Percentiles rank a stretch among this genome's conserved stretches.
These are phyloP conservation scores for Stegana nigrithorax DNA, from an alignment of 2,888 invertebrate genomes.

Conservation along the genomic window DNA sequence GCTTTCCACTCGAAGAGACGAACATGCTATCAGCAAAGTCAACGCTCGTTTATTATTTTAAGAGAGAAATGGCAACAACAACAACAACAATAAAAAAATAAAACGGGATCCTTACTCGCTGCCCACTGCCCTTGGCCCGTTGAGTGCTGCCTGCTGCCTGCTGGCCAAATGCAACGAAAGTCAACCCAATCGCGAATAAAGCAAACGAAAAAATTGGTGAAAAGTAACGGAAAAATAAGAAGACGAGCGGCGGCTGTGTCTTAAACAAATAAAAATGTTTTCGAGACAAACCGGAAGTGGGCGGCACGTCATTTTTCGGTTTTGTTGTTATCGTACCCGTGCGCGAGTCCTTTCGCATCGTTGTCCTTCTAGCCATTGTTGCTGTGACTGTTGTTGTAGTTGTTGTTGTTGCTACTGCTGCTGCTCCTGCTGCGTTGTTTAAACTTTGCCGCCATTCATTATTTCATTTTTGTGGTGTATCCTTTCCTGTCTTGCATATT, in stretches of 20 bases:
- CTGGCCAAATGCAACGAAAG: no score
- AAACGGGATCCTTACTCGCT: no score
- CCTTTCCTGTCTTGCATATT: not conserved
- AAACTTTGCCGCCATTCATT: not conserved
- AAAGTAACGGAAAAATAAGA: not conserved
- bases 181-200: not conserved
- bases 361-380: not conserved
- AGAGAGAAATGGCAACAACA: no score
- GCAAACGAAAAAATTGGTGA: not conserved
- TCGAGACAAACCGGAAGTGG: conserved; percentile 17
- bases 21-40: no score
- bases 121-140: no score
- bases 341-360: not conserved
- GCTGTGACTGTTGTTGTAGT: not conserved
- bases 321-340: not conserved
- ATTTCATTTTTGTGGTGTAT: conserved; percentile 5
- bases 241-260: not conserved
- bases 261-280: conserved; percentile 8
- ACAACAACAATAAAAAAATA: no score
- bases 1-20: no score
- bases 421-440: not conserved
- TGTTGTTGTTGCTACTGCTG: not conserved
- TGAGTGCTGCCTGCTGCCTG: no score
- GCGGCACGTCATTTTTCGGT: conserved; percentile 7
- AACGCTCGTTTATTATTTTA: no score